Percentiles rank a stretch among this genome's conserved stretches.
Evolutionary conservation across 2,888 invertebrate genomes (phyloP).

Genomic region (Cephus pygmeus): DNA sequence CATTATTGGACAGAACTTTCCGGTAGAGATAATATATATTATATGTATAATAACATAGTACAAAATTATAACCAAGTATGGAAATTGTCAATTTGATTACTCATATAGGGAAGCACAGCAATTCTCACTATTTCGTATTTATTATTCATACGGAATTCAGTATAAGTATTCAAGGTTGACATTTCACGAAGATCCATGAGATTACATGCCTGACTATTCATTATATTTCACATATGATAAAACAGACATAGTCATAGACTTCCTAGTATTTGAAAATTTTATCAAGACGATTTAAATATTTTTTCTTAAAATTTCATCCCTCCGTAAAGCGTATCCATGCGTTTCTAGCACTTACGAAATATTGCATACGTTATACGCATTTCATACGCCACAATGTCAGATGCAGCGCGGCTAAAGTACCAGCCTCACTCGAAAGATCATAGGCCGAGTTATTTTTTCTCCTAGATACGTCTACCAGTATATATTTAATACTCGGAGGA

Average conservation of each 20-base stretch:
- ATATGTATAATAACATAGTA: neutral
- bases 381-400: neutral
- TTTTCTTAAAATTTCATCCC: neutral
- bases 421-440: neutral
- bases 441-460: conserved; percentile 12
- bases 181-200: neutral
- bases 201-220: neutral
- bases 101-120: neutral
- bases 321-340: neutral
- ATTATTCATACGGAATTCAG: neutral
- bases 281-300: neutral
- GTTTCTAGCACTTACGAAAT: neutral
- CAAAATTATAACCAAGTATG: neutral
- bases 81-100: neutral
- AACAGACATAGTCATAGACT: neutral
- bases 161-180: neutral
- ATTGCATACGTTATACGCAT: neutral
- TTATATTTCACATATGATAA: neutral
- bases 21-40: too few species aligned
- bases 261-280: neutral
- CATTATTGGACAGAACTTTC: too few species aligned
- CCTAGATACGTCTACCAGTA: conserved; percentile 1
- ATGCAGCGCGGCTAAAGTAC: neutral
- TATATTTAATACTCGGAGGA: neutral
- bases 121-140: neutral